Evolutionary conservation across 1,140 invertebrate genomes (phyloP), one percentile per base, ranked within the genome.

Genomic region (Drosophila melanica): DNA sequence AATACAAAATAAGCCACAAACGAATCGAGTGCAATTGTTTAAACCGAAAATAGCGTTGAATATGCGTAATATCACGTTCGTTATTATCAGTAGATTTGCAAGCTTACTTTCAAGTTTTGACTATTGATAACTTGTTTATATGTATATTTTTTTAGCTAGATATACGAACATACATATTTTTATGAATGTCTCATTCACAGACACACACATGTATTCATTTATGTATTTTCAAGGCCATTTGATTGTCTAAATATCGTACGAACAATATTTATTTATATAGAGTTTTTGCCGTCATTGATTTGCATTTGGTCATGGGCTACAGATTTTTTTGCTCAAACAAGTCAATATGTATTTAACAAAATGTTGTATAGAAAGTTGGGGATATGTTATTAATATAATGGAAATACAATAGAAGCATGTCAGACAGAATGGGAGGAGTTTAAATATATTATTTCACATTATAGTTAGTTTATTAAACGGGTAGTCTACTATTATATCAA

Each of bases 281-380:
- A 60, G 39, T 30, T 53, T 72, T 73, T 72, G 69, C 69, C 74
- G 74, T 76, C 74, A 76, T 72, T 67, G 74, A 76, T 76, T 76
- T 60, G 55, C 69, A 42, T 72, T 76, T 76, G 69, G 55, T 76
- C 62, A 72, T 72, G 47, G 72, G 74, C 74, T 68, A 71, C 10
- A 50, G 48, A 60, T 55, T 55, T 65, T 63, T 65, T 45, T 48
- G 47, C 44, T 48, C 42, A 55, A 10, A 35, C 33, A 35, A 35
- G 33, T 35, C 7, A 35, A 35, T 35, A 10, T 3, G 9, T 35
- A 35, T 35, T 6, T 27, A 27, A 27, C 27, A 27, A 35, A 35
- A 30, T 0, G 8, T 7, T 33, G 6, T 7, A 33, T 45, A 20
- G 10, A 20, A 20, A 45, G 10, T 23, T 23, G 58, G 48, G 16